These are phyloP conservation scores for Scatophagus argus DNA, from an alignment of 2,113 vertebrate genomes.

Conservation along the genomic window DNA sequence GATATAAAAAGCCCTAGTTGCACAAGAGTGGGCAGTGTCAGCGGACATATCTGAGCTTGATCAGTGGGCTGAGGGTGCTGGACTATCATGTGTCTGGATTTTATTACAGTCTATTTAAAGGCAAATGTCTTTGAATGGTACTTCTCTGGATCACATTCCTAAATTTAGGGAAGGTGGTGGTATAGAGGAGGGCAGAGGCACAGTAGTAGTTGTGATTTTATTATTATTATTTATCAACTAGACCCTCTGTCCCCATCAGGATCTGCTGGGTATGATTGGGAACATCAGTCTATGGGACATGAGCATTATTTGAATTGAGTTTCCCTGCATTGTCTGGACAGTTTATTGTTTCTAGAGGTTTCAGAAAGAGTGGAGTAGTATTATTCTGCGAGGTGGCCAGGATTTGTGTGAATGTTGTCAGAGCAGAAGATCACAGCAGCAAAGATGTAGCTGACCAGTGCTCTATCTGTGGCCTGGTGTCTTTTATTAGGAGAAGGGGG, in stretches of 20 bases:
- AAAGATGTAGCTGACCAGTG: conserved; percentile 71
- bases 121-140: conserved; percentile 64
- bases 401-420: conserved; percentile 51
- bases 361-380: conserved; percentile 25
- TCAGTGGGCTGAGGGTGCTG: conserved; percentile 48
- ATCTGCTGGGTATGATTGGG: conserved; percentile 5
- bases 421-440: conserved; percentile 66
- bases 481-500: conserved; percentile 75
- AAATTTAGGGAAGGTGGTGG: conserved; percentile 51
- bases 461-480: conserved; percentile 67
- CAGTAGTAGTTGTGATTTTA: neutral
- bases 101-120: conserved; percentile 81
- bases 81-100: conserved; percentile 70
- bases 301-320: conserved; percentile 1
- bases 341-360: conserved; percentile 37
- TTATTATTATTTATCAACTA: neutral
- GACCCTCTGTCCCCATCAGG: neutral
- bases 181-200: neutral
- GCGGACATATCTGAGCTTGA: conserved; percentile 59
- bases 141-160: conserved; percentile 52
- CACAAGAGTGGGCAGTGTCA: conserved; percentile 55
- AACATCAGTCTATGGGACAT: neutral
- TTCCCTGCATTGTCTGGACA: conserved; percentile 20
- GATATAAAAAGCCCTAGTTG: conserved; percentile 68
- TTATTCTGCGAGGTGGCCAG: conserved; percentile 34